Evolutionary conservation across 2,888 invertebrate species (phyloP).

Genomic region (Amphipoea lucens): DNA sequence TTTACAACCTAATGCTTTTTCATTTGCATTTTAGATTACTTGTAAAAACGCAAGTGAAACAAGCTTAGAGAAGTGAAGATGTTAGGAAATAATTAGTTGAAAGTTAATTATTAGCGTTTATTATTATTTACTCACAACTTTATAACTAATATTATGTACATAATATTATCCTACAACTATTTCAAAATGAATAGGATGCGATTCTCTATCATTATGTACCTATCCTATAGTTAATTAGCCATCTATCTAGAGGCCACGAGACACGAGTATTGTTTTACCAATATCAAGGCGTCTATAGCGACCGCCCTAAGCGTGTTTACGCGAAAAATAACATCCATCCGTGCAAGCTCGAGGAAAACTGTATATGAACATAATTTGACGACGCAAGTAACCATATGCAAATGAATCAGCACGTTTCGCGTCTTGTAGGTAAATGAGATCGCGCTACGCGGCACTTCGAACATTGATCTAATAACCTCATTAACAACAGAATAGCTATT

Average conservation of each 20-base stretch:
- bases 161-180: not conserved
- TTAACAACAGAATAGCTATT: constrained; percentile 73
- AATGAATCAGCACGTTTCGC: constrained; percentile 90
- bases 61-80: constrained; percentile 11
- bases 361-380: constrained; percentile 61
- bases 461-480: constrained; percentile 88
- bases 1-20: constrained; percentile 18
- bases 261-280: constrained; percentile 15
- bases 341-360: constrained; percentile 45
- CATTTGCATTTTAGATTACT: constrained; percentile 43
- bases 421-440: constrained; percentile 82
- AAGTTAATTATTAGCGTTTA: constrained; percentile 29
- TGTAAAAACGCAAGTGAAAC: constrained; percentile 40
- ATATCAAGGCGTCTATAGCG: constrained; percentile 32
- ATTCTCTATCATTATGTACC: not conserved
- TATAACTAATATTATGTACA: not conserved
- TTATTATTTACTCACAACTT: constrained; percentile 45
- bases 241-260: not conserved
- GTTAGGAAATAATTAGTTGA: constrained; percentile 25
- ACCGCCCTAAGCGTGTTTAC: constrained; percentile 52
- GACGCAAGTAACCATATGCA: constrained; percentile 81
- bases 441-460: constrained; percentile 88
- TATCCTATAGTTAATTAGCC: not conserved
- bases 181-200: not conserved
- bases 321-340: constrained; percentile 59